Percentiles rank a stretch among this genome's conserved stretches.
Evolutionary conservation across 2,797 vertebrate species (phyloP).

Genomic region (Clarias pachynema): DNA sequence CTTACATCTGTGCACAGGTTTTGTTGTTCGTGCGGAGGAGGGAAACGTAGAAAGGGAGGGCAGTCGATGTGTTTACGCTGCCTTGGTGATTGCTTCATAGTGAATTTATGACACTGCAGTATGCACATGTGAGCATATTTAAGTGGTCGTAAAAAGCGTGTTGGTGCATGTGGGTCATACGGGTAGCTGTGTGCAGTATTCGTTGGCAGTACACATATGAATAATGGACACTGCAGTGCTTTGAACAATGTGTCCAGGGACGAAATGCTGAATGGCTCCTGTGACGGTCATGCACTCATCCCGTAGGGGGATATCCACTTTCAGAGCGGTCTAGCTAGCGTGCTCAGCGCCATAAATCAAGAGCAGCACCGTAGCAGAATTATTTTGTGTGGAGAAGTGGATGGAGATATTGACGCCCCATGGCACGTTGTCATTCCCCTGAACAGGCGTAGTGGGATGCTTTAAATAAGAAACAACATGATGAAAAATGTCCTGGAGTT

Average conservation of each 20-base stretch:
- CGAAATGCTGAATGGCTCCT: conserved; percentile 62
- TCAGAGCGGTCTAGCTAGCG: conserved; percentile 55
- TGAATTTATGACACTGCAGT: conserved; percentile 65
- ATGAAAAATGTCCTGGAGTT: conserved; percentile 38
- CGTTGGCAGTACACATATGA: conserved; percentile 50
- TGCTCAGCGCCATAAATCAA: conserved; percentile 74
- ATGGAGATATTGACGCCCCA: conserved; percentile 60
- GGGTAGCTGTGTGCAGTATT: neutral
- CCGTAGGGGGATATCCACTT: conserved; percentile 8
- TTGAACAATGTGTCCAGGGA: conserved; percentile 61
- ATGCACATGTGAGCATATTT: conserved; percentile 21
- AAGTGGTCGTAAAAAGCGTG: neutral
- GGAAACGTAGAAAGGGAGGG: neutral
- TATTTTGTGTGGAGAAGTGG: conserved; percentile 69
- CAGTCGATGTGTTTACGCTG: conserved; percentile 18
- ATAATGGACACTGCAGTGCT: conserved; percentile 67
- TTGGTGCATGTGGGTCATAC: conserved; percentile 43
- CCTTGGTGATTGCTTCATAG: conserved; percentile 62
- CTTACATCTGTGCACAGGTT: neutral
- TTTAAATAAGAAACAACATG: conserved; percentile 56
- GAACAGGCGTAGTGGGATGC: conserved; percentile 57
- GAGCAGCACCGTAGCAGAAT: conserved; percentile 66
- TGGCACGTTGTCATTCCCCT: conserved; percentile 61
- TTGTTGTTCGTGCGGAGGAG: conserved; percentile 11
- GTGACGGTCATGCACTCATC: conserved; percentile 54